Conservation (phyloP, 1,140 invertebrate species). For the Diprion similis region DNA sequence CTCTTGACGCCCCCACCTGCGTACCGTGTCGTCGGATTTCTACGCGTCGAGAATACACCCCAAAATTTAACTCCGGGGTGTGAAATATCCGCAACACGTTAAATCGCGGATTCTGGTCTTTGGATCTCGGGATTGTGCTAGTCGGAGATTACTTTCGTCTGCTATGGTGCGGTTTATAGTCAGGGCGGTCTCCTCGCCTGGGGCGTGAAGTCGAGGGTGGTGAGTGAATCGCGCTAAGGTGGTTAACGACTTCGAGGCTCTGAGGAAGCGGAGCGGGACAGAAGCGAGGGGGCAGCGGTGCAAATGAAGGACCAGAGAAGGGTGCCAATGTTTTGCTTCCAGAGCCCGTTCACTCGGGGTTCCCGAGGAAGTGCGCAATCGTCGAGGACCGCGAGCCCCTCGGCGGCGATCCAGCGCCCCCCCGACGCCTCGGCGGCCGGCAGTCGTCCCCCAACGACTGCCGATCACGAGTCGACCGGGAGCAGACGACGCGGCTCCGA, state of each 20-base stretch:
- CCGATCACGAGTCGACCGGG: conserved; percentile 13
- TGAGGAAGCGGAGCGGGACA: not conserved
- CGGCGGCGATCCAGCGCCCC: conserved; percentile 28
- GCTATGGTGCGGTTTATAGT: too few species aligned
- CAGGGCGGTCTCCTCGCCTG: too few species aligned
- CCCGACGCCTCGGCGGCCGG: conserved; percentile 31
- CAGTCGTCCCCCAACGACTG: not conserved
- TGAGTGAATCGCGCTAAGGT: not conserved
- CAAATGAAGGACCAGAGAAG: not conserved
- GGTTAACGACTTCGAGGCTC: not conserved
- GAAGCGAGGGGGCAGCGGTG: conserved; percentile 7
- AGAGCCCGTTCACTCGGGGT: conserved; percentile 56
- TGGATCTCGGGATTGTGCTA: too few species aligned
- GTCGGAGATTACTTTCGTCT: too few species aligned
- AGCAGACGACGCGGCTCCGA: conserved; percentile 46
- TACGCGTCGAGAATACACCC: conserved; percentile 8
- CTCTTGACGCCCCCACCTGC: conserved; percentile 1
- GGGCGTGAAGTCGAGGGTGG: too few species aligned
- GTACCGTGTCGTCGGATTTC: not conserved
- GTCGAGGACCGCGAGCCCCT: conserved; percentile 17
- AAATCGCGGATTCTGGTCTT: too few species aligned
- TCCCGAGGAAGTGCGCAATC: conserved; percentile 34
- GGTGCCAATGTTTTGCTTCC: conserved; percentile 57
- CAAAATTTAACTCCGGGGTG: not conserved
- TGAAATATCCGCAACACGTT: too few species aligned